Evolutionary conservation across 1,140 invertebrate genomes (phyloP).

Genomic region (Platyscapa corneri): DNA sequence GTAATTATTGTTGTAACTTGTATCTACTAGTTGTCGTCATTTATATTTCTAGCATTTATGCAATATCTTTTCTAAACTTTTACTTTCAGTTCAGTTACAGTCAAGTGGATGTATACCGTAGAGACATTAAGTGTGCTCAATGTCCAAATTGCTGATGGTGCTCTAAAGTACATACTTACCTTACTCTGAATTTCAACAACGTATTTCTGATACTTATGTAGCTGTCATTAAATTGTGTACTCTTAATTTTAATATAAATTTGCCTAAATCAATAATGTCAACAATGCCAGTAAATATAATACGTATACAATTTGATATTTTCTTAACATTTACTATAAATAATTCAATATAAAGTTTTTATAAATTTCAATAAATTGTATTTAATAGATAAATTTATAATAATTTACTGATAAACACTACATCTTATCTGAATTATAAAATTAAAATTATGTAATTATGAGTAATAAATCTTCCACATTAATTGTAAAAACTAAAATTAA

Average conservation of each 20-base stretch:
- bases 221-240: slow-evolving; percentile 16
- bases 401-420: no score
- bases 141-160: slow-evolving; percentile 25
- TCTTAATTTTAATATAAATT: slow-evolving; percentile 17
- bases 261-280: background rate
- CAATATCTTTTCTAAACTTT: slow-evolving; percentile 37
- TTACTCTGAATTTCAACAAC: slow-evolving; percentile 38
- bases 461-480: no score
- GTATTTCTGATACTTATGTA: background rate
- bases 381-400: background rate
- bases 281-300: background rate
- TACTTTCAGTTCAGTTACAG: slow-evolving; percentile 15
- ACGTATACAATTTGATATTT: background rate
- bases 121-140: slow-evolving; percentile 42
- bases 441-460: no score
- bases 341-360: background rate
- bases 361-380: background rate
- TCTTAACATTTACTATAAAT: background rate
- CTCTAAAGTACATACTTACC: slow-evolving; percentile 13
- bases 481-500: no score
- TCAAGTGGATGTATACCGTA: slow-evolving; percentile 9
- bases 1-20: background rate
- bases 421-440: no score
- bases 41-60: slow-evolving; percentile 1
- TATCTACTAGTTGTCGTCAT: background rate